Evolutionary conservation across 1,140 invertebrate genomes (phyloP), one percentile per base, ranked within the genome.

Genomic region (Colletes gigas): DNA sequence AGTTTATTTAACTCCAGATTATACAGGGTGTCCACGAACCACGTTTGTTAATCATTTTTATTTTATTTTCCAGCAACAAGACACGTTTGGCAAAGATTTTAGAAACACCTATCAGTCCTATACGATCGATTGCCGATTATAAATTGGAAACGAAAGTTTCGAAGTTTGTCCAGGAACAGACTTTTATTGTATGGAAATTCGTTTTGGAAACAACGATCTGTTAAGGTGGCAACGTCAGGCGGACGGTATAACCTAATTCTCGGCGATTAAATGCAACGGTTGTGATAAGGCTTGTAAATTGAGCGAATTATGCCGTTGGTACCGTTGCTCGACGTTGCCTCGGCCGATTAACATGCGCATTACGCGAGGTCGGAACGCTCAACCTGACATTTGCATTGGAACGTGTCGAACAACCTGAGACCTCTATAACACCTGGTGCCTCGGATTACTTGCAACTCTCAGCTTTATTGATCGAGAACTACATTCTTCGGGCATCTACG

Each of bases 261-360:
- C 86, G 78, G 79, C 89, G 88, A 92, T 93, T 92, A 92, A 92
- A 92, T 91, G 88, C 89, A 88, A 90, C 90, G 90, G 80, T 71
- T 66, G 84, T 86, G 90, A 92, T 93, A 93, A 92, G 91, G 91
- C 90, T 93, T 93, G 92, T 92, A 93, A 92, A 93, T 93, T 92
- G 90, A 91, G 89, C 89, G 88, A 93, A 92, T 93, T 93, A 93
- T 93, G 91, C 88, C 87, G 82, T 74, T 84, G 89, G 85, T 87
- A 87, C 86, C 84, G 85, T 84, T 80, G 83, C 83, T 76, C 89
- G 88, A 83, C 85, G 87, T 85, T 84, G 85, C 86, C 88, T 83
- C 91, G 86, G 80, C 87, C 89, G 89, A 93, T 93, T 93, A 92
- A 92, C 92, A 92, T 90, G 89, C 90, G 86, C 91, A 90, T 92